Base-by-base conservation (phyloP, 2,113 vertebrate species). In the Nanorana parkeri region DNA sequence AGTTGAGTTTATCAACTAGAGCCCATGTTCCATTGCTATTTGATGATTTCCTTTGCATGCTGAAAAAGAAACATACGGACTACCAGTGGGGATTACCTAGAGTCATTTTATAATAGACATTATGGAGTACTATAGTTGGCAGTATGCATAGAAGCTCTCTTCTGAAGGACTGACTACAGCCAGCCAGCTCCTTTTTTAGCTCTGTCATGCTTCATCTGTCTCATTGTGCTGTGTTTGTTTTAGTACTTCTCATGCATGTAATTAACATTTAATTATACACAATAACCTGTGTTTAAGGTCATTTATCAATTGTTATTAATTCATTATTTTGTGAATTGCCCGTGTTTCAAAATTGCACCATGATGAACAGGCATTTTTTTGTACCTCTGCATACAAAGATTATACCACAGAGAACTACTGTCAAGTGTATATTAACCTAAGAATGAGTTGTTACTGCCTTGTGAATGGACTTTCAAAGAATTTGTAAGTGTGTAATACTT, bases 121-220 rank as follows among this genome's bases (percentile, higher is more conserved):
- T 90, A 83, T 71, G 52, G 60, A 85, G 76, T 77, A 0, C 0
- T 69, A 87, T 92, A 88, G 92, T 87, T 90, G 87, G 61, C 24
- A 67, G 75, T 68, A 60, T 68, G 74, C 52, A 74, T 87, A 84
- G 89, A 85, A 86, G 11, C 65, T 73, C 56, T 54, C 52, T 29
- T 24, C 56, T 55, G 55, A 74, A 74, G 61, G 69, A 41, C n/a
- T 41, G 47, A 54, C 63, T 21, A 26, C 47, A 19, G 61, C 20
- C 41, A 81, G 71, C 54, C 71, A 58, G 41, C 56, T 55, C 20
- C n/a, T 28, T 65, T 74, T 28, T 56, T 26, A 32, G 26, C 24
- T 67, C 61, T 74, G 58, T 32, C 60, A 75, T 75, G 69, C 69
- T 75, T 81, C 69, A 81, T 74, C 69, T 74, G 69, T 26, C 63